phyloP scores from a whole-genome alignment of 2,797 vertebrate species.

The Tragopan temminckii region DNA sequence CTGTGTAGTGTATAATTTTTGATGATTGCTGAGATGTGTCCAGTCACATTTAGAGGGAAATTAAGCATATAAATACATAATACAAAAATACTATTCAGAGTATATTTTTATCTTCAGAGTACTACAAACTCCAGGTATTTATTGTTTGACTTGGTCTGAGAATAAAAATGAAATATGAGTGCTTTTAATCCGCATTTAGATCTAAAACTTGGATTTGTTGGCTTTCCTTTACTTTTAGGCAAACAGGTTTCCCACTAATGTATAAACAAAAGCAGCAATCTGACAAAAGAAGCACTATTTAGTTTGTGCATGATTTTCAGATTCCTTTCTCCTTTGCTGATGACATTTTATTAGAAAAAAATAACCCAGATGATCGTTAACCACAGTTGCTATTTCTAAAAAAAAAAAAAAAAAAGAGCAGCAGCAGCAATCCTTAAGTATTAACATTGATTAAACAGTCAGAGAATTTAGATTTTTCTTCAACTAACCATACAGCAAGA shows the following conservation, averaged over 20 bases:
- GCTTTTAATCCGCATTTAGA: neutral
- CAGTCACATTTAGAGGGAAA: neutral
- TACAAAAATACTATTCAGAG: neutral
- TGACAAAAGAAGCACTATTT: conserved; percentile 9
- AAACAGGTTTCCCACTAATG: conserved; percentile 2
- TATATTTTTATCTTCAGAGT: neutral
- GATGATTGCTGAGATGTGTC: neutral
- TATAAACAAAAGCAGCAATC: conserved; percentile 1
- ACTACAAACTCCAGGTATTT: neutral
- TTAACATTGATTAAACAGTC: conserved; percentile 39
- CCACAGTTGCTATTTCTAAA: conserved; percentile 21
- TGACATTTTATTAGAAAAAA: conserved; percentile 34
- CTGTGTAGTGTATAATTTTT: neutral
- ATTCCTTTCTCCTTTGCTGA: conserved; percentile 28
- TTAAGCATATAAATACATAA: neutral
- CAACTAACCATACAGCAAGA: neutral
- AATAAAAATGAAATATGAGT: neutral
- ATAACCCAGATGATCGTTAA: neutral
- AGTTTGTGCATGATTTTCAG: neutral
- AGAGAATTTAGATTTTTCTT: conserved; percentile 12
- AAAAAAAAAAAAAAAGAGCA: neutral
- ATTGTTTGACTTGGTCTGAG: neutral
- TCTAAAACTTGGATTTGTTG: neutral
- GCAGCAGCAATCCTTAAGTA: neutral
- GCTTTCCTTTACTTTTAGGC: neutral